Evolutionary conservation across 2,113 vertebrate genomes (phyloP), one percentile per base, ranked within the genome.

Genomic region (Sinocyclocheilus maitianheensis): DNA sequence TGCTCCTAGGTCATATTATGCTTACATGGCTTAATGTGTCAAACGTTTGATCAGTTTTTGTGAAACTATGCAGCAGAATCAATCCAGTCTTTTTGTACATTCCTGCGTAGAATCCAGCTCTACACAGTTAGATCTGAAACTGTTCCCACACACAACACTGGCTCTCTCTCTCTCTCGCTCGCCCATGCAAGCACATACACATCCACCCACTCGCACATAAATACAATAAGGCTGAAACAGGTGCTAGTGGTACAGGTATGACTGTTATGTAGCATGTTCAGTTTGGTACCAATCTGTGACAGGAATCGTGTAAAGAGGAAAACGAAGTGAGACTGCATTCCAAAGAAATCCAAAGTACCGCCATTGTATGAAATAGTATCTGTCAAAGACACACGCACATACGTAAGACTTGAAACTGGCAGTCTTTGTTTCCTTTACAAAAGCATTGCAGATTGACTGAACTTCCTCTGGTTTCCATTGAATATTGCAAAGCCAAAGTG

Each of bases 101-200:
- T 79, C 86, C 63, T 85, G 88, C 65, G 87, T 87, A 89, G 88
- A 89, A 87, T 83, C 88, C 88, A 89, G 88, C 88, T 87, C 88
- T 83, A 89, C 84, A 87, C 88, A 85, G 43, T 74, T 37, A 62
- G 30, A 72, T 58, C 11, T 71, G 81, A 82, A 69, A 69, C 80
- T 18, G 40, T 51, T 24, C 30, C 10, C 78, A 65, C 78, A 81
- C 78, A 43, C 60, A 65, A 46, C 60, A 81, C 84, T 46, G 11
- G 3, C 48, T 51, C 48, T 51, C 84, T 74, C 78, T 60, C 77
- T 81, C 37, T 43, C 69, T 46, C 22, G 12, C 55, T 55, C 51
- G 5, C 77, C 60, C 77, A 65, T 65, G 60, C 63, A 63, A 48
- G 34, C 48, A 63, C 40, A 81, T 30, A 77, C 60, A 76, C 83